These are phyloP conservation scores for Proterorhinus semilunaris DNA, from an alignment of 2,113 vertebrate genomes.

Conservation along the genomic window DNA sequence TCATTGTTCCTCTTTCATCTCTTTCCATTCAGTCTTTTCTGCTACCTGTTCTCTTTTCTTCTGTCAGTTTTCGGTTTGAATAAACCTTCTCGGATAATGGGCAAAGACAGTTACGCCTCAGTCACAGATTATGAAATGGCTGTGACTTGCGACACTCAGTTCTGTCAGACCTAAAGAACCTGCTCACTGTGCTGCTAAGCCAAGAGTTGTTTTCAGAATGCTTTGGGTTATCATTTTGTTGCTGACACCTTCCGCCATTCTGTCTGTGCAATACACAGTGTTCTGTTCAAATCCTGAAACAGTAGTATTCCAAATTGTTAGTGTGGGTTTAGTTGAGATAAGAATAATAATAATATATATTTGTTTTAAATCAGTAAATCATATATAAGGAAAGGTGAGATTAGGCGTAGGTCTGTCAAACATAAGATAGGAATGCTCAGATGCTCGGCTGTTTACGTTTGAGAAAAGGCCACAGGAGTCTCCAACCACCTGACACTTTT, in stretches of 20 bases:
- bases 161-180: not conserved
- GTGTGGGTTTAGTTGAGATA: too few relatives aligned
- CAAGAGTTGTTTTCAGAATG: not conserved
- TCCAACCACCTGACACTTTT: conserved; percentile 2
- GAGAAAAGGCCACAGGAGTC: not conserved
- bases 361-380: too few relatives aligned
- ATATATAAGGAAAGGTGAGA: too few relatives aligned
- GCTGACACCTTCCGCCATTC: too few relatives aligned
- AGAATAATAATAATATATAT: too few relatives aligned
- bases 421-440: too few relatives aligned
- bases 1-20: not conserved
- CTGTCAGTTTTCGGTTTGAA: conserved; percentile 8
- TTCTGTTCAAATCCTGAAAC: too few relatives aligned
- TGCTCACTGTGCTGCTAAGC: not conserved
- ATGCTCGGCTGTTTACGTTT: too few relatives aligned
- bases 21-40: not conserved
- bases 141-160: not conserved
- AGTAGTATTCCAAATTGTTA: too few relatives aligned
- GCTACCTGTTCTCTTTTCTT: not conserved
- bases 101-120: conserved; percentile 4
- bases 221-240: too few relatives aligned
- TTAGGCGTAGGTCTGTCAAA: too few relatives aligned
- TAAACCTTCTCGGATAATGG: conserved; percentile 1
- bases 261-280: too few relatives aligned
- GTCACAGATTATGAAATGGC: conserved; percentile 7